Evolutionary conservation across 2,797 vertebrate genomes (phyloP).

Genomic region (Chaunax sp.): DNA sequence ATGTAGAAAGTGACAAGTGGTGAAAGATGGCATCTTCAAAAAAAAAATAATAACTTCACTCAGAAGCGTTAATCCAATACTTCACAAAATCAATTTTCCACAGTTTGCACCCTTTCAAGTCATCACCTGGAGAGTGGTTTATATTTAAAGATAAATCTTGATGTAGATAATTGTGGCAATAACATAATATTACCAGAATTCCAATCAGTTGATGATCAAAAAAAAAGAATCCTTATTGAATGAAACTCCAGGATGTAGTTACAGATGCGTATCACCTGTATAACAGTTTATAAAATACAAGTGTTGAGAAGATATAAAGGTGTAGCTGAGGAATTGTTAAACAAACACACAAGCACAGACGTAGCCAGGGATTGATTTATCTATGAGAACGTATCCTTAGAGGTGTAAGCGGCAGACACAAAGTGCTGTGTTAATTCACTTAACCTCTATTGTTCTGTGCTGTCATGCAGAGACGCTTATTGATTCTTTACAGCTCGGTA

Average conservation of each 20-base stretch:
- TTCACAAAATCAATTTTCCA: background rate
- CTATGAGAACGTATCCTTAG: conserved; percentile 34
- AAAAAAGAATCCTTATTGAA: too few relatives aligned
- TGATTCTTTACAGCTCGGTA: conserved; percentile 56
- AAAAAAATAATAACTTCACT: background rate
- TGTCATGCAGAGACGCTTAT: conserved; percentile 57
- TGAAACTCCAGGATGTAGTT: too few relatives aligned
- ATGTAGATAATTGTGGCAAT: too few relatives aligned
- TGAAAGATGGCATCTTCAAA: background rate
- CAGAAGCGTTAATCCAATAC: background rate
- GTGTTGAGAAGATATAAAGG: conserved; percentile 12
- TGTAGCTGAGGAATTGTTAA: conserved; percentile 20
- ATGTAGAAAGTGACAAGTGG: background rate
- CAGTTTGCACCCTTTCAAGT: background rate
- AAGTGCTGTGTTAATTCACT: conserved; percentile 67
- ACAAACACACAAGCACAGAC: conserved; percentile 41
- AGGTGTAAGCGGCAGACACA: conserved; percentile 49
- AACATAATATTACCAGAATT: too few relatives aligned
- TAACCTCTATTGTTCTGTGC: conserved; percentile 67
- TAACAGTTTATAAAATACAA: background rate
- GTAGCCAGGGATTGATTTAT: conserved; percentile 54
- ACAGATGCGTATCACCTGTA: too few relatives aligned
- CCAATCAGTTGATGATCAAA: too few relatives aligned
- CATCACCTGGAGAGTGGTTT: background rate
- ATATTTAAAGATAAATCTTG: too few relatives aligned